Base-by-base conservation (phyloP, 2,797 vertebrate species). In the Rhinella marina region DNA sequence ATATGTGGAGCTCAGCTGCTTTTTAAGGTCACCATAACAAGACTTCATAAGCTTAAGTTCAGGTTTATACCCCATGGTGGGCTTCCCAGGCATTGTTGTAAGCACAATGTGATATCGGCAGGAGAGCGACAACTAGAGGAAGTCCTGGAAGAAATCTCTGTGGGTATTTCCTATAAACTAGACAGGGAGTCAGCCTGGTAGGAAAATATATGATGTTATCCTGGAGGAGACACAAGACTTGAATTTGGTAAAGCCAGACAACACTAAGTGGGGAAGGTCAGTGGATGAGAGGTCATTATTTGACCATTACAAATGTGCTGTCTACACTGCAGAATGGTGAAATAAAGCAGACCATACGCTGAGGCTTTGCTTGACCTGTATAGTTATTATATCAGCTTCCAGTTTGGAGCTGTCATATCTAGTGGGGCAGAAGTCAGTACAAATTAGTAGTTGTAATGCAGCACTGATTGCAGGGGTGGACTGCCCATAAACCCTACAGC, bases 191-290 rank as follows among this genome's bases (percentile, higher is more conserved):
- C 21, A 27, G 21, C 11, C 29, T 50, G 54, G 7, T 3, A 25
- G 19, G 68, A 48, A 75, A 61, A 48, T 84, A n/a, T 75, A 76
- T 76, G 23, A 57, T 61, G 29, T 56, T 19, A n/a, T 84, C 32
- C 68, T 41, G 82, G 66, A 73, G 68, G 66, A 84, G 82, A 73
- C 82, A 84, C 19, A 29, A 29, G 64, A 70, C 64, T 68, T 84
- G 25, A 84, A 61, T 76, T 50, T 11, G 70, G 82, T 59, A n/a
- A 61, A 61, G 13, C 29, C n/a, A 41, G 70, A 76, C 27, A 50
- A 11, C 16, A 23, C 82, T 41, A 7, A 62, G 14, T 61, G 54
- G 70, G 82, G 62, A 41, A 76, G 82, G 70, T 75, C 32, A 84
- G 14, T 25, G 56, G 56, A 76, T 76, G 70, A 73, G 56, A 62